These are phyloP conservation scores for Megalopta genalis DNA, from an alignment of 1,140 invertebrate genomes.

Conservation along the genomic window DNA sequence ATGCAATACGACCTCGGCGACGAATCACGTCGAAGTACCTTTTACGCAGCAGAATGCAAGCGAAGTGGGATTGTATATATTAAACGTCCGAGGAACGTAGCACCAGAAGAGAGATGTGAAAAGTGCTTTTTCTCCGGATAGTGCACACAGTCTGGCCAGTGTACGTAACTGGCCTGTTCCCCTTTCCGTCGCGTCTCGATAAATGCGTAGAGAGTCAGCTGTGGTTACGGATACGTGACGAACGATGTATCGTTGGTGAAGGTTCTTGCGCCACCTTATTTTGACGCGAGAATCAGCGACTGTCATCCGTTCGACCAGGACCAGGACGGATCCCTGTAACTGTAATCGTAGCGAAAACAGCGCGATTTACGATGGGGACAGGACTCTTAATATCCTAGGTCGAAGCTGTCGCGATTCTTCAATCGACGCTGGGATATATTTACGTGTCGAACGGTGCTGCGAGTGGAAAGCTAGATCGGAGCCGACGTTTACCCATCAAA, in stretches of 20 bases:
- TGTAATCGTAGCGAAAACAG: slow-evolving; percentile 7
- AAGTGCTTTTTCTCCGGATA: slow-evolving; percentile 36
- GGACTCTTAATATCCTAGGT: slow-evolving; percentile 18
- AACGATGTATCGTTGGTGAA: slow-evolving; percentile 38
- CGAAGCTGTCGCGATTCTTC: slow-evolving; percentile 18
- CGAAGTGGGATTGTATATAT: slow-evolving; percentile 5
- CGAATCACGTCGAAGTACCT: slow-evolving; percentile 16
- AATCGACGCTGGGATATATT: slow-evolving; percentile 45
- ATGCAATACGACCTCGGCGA: slow-evolving; percentile 5
- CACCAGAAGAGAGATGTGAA: slow-evolving; percentile 8
- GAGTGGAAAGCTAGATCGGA: slow-evolving; percentile 21
- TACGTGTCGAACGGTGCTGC: slow-evolving; percentile 7
- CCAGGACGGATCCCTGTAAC: slow-evolving; percentile 14
- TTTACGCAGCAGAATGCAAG: slow-evolving; percentile 30
- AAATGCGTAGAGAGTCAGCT: slow-evolving; percentile 42
- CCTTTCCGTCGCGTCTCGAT: slow-evolving; percentile 7
- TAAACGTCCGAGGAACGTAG: slow-evolving; percentile 36
- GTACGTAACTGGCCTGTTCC: slow-evolving; percentile 24
- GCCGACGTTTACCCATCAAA: slow-evolving; percentile 31
- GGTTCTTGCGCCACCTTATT: not conserved
- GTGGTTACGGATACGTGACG: slow-evolving; percentile 37
- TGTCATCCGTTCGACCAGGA: slow-evolving; percentile 38
- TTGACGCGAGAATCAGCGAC: slow-evolving; percentile 8
- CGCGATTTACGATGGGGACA: slow-evolving; percentile 35
- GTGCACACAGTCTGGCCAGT: slow-evolving; percentile 9